phyloP scores from a whole-genome alignment of 2,113 vertebrate genomes.

The Campylomormyrus numenius region DNA sequence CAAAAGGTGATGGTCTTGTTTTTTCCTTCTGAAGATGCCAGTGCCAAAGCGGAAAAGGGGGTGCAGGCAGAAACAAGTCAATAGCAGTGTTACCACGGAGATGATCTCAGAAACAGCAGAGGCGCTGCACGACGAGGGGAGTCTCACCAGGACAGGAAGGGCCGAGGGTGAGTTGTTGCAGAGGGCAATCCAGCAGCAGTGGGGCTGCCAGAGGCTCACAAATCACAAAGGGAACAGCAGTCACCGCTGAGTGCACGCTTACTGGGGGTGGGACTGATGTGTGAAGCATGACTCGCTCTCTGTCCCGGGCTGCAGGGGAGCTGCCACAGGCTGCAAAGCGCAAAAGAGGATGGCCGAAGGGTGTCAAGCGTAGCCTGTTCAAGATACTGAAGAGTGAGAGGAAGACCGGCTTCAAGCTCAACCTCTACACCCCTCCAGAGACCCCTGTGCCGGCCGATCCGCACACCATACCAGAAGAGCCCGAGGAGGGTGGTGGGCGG shows the following conservation, averaged over 20 bases:
- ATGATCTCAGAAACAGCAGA: constrained; percentile 96
- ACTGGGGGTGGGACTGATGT: neutral
- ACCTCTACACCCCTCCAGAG: constrained; percentile 91
- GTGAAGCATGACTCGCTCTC: neutral
- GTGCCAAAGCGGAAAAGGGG: constrained; percentile 81
- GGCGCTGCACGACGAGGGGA: constrained; percentile 83
- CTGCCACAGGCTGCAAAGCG: constrained; percentile 72
- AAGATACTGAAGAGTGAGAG: constrained; percentile 85
- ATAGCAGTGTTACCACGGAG: constrained; percentile 96
- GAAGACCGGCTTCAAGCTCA: constrained; percentile 91
- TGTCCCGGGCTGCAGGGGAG: constrained; percentile 33
- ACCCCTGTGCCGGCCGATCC: constrained; percentile 85
- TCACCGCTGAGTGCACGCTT: constrained; percentile 21
- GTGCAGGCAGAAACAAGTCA: constrained; percentile 83
- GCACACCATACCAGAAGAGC: constrained; percentile 65
- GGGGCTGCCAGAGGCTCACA: constrained; percentile 63
- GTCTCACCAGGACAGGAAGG: constrained; percentile 58
- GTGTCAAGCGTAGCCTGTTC: constrained; percentile 78
- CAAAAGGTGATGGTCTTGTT: neutral
- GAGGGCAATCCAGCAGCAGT: constrained; percentile 52
- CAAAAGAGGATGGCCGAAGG: constrained; percentile 92
- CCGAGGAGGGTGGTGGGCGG: constrained; percentile 57
- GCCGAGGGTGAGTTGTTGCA: constrained; percentile 20
- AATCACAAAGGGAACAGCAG: constrained; percentile 54
- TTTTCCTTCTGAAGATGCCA: constrained; percentile 70